These are phyloP conservation scores for Drosophila funebris DNA, from an alignment of 1,140 invertebrate species.

Conservation along the genomic window DNA sequence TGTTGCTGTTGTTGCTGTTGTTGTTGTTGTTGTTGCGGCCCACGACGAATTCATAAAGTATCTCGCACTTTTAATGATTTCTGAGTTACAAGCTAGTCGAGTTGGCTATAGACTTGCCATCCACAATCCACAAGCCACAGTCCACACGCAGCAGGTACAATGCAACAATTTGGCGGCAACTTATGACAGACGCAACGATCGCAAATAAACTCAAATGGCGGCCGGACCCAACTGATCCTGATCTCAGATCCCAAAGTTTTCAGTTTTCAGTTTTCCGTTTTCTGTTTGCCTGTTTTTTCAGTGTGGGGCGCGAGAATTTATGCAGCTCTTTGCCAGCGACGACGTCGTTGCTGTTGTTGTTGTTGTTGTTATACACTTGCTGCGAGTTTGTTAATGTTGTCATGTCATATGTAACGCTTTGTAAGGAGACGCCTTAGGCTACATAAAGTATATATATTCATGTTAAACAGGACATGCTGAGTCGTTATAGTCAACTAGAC, in stretches of 20 bases:
- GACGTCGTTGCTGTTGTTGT: constrained; percentile 23
- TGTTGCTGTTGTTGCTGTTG: not conserved
- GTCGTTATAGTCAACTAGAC: too few relatives aligned
- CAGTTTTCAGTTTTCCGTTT: constrained; percentile 20
- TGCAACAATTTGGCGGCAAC: constrained; percentile 82
- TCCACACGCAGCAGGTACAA: constrained; percentile 77
- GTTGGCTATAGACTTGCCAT: constrained; percentile 21
- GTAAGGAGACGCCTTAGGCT: too few relatives aligned
- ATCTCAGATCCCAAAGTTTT: constrained; percentile 3
- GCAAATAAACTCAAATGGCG: constrained; percentile 71
- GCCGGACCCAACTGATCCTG: constrained; percentile 52
- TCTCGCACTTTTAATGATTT: constrained; percentile 78
- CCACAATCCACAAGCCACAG: too few relatives aligned
- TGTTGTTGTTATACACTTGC: not conserved
- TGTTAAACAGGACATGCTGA: too few relatives aligned
- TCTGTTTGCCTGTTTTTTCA: too few relatives aligned
- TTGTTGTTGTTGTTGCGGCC: constrained; percentile 34
- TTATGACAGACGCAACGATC: constrained; percentile 68
- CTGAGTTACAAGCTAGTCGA: constrained; percentile 67
- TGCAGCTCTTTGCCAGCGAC: constrained; percentile 56
- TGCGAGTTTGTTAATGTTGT: not conserved
- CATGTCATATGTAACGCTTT: not conserved
- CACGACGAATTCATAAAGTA: constrained; percentile 81
- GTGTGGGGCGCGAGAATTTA: constrained; percentile 70
- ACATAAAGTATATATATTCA: too few relatives aligned